phyloP scores from a whole-genome alignment of 2,797 vertebrate species.

The Micromesistius poutassou region DNA sequence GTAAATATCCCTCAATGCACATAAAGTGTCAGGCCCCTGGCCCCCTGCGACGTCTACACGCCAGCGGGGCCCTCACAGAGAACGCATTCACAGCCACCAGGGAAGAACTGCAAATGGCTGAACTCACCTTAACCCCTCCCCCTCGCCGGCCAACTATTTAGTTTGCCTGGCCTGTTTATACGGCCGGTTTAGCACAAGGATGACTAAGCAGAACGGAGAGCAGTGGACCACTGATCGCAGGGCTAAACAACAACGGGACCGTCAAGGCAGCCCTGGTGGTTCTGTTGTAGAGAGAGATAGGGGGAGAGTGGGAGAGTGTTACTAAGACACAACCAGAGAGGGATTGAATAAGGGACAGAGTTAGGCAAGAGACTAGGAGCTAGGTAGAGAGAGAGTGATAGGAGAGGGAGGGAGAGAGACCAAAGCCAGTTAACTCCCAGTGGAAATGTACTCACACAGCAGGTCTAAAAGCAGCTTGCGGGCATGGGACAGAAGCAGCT shows the following conservation, averaged over 20 bases:
- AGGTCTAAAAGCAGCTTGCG: constrained; percentile 32
- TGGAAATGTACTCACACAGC: constrained; percentile 61
- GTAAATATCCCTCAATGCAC: constrained; percentile 37
- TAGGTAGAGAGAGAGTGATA: constrained; percentile 8
- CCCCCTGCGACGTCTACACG: constrained; percentile 31
- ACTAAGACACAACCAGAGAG: constrained; percentile 19
- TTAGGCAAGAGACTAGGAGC: not conserved
- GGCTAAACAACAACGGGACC: not conserved
- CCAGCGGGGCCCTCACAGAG: constrained; percentile 54
- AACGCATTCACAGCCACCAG: constrained; percentile 51
- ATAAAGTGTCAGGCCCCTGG: constrained; percentile 44
- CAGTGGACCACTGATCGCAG: constrained; percentile 35
- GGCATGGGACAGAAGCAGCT: constrained; percentile 34
- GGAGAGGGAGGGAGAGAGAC: constrained; percentile 8
- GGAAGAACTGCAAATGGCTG: constrained; percentile 32
- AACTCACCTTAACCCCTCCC: constrained; percentile 23
- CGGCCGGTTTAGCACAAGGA: constrained; percentile 57
- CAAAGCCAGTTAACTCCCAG: constrained; percentile 26
- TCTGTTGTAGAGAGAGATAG: not conserved
- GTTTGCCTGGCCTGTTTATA: constrained; percentile 55
- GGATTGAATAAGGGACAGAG: not conserved
- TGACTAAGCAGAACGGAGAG: constrained; percentile 67
- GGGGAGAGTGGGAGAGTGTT: constrained; percentile 2
- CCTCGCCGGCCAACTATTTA: constrained; percentile 33
- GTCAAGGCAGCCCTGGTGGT: not conserved